Evolutionary conservation across 2,797 vertebrate genomes (phyloP), one percentile per base, ranked within the genome.

Genomic region (Sandelia bainsii): DNA sequence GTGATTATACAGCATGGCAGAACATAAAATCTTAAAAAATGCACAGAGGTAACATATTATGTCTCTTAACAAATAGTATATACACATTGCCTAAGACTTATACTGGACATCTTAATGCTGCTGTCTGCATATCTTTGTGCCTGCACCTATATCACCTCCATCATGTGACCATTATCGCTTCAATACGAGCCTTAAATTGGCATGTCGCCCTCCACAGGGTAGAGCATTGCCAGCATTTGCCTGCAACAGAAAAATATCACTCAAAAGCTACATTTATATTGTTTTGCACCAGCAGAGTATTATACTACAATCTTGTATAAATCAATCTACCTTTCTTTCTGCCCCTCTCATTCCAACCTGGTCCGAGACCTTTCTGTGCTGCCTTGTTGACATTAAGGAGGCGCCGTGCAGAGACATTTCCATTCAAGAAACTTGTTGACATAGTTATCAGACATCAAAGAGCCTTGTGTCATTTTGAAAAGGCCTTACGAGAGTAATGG

Each of bases 361-460:
- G 32, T 34, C 60, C 0, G 37, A 81, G 85, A 86, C 86, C 80
- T 83, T 83, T 83, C 76, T 22, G 62, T 3, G 65, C 66, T 17
- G 75, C 72, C 79, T 80, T 45, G 72, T 73, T 89, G 88, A 89
- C 87, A 89, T 89, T 84, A 88, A 89, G 79, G 82, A 77, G 70
- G 42, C 80, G 23, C 59, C 1, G 74, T 16, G 67, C 17, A 0
- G 75, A 89, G 87, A 83, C 83, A 81, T 88, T 91, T 87, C 80
- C 75, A 87, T 87, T 83, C 82, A 85, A 85, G 75, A 71, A 91
- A 92, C 89, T 88, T 92, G 91, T 92, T 92, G 91, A 91, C 87
- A 83, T 72, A 89, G 81, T 89, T 90, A 84, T 92, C 86, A 85
- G 84, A 62, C 88, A 90, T 91, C 84, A 88, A 75, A 89, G 81